Conservation (phyloP, 2,113 vertebrate species). For the Montifringilla adamsi region DNA sequence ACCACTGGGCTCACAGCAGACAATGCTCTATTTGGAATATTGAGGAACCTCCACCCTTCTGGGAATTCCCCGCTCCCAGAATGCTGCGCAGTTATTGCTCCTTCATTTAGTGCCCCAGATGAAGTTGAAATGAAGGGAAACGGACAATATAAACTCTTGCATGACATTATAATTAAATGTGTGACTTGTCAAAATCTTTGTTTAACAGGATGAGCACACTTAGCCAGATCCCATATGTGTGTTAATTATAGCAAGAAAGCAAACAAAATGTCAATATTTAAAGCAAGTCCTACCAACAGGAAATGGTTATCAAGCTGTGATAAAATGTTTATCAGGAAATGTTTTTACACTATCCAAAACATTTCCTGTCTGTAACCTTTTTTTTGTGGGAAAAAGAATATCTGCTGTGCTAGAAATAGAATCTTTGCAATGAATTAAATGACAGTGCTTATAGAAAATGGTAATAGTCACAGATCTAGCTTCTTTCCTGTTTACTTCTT, state of each 20-base stretch:
- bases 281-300: slow-evolving; percentile 52
- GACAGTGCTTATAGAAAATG: background rate
- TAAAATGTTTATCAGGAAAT: slow-evolving; percentile 71
- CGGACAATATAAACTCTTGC: background rate
- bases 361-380: slow-evolving; percentile 61
- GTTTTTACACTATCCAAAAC: slow-evolving; percentile 62
- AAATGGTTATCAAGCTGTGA: slow-evolving; percentile 67
- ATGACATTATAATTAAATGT: background rate
- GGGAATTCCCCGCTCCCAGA: background rate
- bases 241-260: slow-evolving; percentile 61
- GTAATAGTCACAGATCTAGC: background rate
- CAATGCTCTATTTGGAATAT: background rate
- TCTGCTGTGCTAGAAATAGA: slow-evolving; percentile 7
- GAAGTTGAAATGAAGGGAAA: slow-evolving; percentile 5
- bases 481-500: background rate
- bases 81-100: accelerated
- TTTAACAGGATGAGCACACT: slow-evolving; percentile 15
- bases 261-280: slow-evolving; percentile 44
- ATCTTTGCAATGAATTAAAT: background rate
- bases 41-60: background rate
- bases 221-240: background rate
- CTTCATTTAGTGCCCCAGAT: background rate
- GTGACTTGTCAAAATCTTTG: slow-evolving; percentile 5
- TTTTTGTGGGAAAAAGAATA: slow-evolving; percentile 18
- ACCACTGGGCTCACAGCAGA: background rate